Evolutionary conservation across 2,113 vertebrate species (phyloP).

Genomic region (Heterocephalus glaber): DNA sequence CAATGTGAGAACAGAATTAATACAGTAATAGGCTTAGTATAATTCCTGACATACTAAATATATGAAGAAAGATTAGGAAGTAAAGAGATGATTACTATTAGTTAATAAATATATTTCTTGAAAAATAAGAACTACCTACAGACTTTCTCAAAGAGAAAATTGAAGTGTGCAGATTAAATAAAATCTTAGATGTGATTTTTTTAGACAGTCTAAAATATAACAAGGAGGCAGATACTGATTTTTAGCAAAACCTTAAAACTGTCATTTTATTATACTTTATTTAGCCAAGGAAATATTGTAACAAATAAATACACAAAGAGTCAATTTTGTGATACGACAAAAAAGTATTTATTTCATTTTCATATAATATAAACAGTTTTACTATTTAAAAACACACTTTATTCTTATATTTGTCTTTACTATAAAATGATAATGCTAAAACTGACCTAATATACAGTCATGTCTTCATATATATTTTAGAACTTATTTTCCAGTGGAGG

Average conservation of each 20-base stretch:
- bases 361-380: background rate
- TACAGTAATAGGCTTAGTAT: background rate
- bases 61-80: background rate
- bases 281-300: background rate
- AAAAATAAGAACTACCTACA: background rate
- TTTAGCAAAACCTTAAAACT: background rate
- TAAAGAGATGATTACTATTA: background rate
- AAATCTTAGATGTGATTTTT: background rate
- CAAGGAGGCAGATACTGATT: background rate
- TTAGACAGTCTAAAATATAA: background rate
- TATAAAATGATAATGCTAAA: background rate
- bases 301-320: background rate
- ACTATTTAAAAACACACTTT: background rate
- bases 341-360: background rate
- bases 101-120: background rate
- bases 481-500: background rate
- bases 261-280: background rate
- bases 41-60: background rate
- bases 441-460: background rate
- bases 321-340: background rate
- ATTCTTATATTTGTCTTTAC: background rate
- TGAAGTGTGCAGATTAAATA: background rate
- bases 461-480: background rate
- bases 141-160: background rate
- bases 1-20: background rate